These are phyloP conservation scores for Heterodera filipjevi DNA, from an alignment of 2,888 invertebrate genomes.

Conservation along the genomic window DNA sequence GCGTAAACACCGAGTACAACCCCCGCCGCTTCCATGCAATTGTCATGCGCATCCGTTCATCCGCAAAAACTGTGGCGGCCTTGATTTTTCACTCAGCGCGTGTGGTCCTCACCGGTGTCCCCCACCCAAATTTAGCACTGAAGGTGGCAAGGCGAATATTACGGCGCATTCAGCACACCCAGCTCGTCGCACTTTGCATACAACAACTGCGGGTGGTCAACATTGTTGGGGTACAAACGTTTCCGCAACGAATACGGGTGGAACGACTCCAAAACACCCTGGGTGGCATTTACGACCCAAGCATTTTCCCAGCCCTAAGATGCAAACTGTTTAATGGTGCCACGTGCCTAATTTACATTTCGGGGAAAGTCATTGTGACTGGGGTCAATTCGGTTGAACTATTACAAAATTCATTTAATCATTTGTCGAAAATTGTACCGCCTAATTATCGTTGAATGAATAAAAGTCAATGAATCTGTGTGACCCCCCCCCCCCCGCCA, in stretches of 20 bases:
- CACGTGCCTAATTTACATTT: background rate
- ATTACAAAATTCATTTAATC: background rate
- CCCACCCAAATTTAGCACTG: background rate
- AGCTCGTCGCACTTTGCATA: background rate
- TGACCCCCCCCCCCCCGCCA: too few relatives aligned
- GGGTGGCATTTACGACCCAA: constrained; percentile 7
- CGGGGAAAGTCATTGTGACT: constrained; percentile 10
- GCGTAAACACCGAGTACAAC: background rate
- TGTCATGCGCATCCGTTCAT: too few relatives aligned
- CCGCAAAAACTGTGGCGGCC: background rate
- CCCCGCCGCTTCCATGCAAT: too few relatives aligned
- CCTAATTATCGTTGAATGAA: background rate
- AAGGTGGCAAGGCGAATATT: background rate
- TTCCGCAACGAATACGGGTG: background rate
- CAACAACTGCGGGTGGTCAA: background rate
- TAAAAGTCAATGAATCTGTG: too few relatives aligned
- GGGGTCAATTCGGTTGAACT: background rate
- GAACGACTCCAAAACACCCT: background rate
- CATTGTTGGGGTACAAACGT: background rate
- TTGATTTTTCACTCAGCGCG: background rate
- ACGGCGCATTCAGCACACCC: background rate
- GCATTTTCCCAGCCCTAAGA: constrained; percentile 7
- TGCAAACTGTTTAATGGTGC: background rate
- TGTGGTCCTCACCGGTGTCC: constrained; percentile 14
- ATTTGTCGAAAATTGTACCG: background rate